phyloP scores from a whole-genome alignment of 2,888 invertebrate species.

The Sinohyriopsis cumingii region DNA sequence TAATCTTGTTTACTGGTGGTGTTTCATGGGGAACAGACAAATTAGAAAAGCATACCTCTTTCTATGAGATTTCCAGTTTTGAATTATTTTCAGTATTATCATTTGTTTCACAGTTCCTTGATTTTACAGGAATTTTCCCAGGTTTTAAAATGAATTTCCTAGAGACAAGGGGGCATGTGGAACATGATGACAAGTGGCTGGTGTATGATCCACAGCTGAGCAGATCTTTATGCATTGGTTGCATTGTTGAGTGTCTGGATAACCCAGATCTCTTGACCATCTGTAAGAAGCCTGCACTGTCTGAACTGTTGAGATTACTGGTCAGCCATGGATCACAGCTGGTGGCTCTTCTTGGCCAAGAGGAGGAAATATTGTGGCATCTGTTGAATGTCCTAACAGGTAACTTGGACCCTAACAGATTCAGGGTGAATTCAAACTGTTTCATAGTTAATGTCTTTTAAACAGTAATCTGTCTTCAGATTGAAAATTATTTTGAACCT shows the following conservation, averaged over 20 bases:
- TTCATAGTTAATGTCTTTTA: too few relatives aligned
- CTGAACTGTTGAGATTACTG: conserved; percentile 35
- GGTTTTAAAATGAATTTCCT: conserved; percentile 25
- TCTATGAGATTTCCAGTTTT: too few relatives aligned
- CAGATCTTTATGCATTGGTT: conserved; percentile 43
- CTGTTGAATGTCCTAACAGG: conserved; percentile 36
- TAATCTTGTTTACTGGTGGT: too few relatives aligned
- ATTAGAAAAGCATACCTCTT: too few relatives aligned
- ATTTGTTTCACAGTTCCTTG: too few relatives aligned
- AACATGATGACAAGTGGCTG: conserved; percentile 41
- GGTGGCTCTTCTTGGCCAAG: conserved; percentile 33
- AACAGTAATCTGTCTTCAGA: too few relatives aligned
- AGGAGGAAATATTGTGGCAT: conserved; percentile 38
- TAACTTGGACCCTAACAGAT: conserved; percentile 7
- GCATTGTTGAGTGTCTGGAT: conserved; percentile 44
- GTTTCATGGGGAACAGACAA: too few relatives aligned
- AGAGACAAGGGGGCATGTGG: conserved; percentile 20
- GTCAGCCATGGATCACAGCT: conserved; percentile 28
- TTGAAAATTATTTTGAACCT: too few relatives aligned
- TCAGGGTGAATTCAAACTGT: too few relatives aligned
- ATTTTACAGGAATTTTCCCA: neutral
- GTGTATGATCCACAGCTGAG: conserved; percentile 23
- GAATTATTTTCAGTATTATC: too few relatives aligned
- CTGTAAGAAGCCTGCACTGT: conserved; percentile 40
- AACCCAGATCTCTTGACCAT: conserved; percentile 24